Percentiles rank a stretch among this genome's conserved stretches.
Evolutionary conservation across 2,888 invertebrate genomes (phyloP).

Genomic region (Polyommatus icarus): DNA sequence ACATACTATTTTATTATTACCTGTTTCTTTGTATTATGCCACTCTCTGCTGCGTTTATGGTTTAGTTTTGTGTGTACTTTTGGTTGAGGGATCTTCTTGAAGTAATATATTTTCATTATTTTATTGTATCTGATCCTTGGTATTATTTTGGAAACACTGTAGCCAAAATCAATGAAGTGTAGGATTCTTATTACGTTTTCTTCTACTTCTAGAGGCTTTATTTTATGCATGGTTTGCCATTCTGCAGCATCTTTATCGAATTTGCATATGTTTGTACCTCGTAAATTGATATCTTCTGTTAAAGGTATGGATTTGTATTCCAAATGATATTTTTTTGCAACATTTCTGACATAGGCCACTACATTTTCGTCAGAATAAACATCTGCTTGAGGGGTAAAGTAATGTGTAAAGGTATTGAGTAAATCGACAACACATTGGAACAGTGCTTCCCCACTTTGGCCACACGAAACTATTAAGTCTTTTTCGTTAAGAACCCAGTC

Average conservation of each 20-base stretch:
- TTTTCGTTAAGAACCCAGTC: slow-evolving; percentile 92
- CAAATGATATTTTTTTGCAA: slow-evolving; percentile 76
- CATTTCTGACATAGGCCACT: slow-evolving; percentile 57
- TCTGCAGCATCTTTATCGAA: slow-evolving; percentile 84
- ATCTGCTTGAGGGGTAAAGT: slow-evolving; percentile 71
- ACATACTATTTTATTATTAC: slow-evolving; percentile 46
- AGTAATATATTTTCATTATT: slow-evolving; percentile 68
- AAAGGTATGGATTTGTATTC: slow-evolving; percentile 84
- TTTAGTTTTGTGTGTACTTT: slow-evolving; percentile 65
- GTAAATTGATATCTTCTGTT: slow-evolving; percentile 87
- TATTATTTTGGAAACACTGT: slow-evolving; percentile 83
- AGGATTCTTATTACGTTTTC: slow-evolving; percentile 87
- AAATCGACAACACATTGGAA: slow-evolving; percentile 90
- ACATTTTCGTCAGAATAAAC: slow-evolving; percentile 48
- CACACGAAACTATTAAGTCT: slow-evolving; percentile 88
- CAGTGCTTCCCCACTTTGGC: slow-evolving; percentile 88
- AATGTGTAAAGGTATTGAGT: slow-evolving; percentile 88
- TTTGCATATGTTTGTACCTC: slow-evolving; percentile 85
- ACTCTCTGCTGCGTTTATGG: slow-evolving; percentile 68
- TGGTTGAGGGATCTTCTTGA: slow-evolving; percentile 60
- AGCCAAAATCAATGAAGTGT: slow-evolving; percentile 90
- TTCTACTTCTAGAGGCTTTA: slow-evolving; percentile 81
- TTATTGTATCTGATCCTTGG: slow-evolving; percentile 85
- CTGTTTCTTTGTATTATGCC: slow-evolving; percentile 70
- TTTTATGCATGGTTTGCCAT: slow-evolving; percentile 83